Evolutionary conservation across 2,113 vertebrate species (phyloP).

Genomic region (Parus major): DNA sequence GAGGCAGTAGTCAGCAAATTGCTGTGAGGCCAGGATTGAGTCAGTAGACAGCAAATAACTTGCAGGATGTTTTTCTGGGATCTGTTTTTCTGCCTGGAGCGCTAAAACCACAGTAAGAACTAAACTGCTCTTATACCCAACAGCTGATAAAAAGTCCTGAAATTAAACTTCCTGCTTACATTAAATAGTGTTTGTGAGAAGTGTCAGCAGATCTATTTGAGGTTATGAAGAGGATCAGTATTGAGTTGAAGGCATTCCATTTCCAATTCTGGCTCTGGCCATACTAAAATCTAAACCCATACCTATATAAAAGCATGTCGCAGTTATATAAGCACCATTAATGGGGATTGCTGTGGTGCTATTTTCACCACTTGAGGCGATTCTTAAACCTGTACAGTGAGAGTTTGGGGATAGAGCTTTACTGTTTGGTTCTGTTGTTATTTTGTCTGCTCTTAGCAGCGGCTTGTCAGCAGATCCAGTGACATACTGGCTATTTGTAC

Average conservation of each 20-base stretch:
- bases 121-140: background rate
- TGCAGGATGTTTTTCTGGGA: background rate
- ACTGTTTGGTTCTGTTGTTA: fast-evolving
- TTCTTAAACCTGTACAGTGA: background rate
- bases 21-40: background rate
- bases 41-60: background rate
- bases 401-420: background rate
- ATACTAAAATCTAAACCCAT: background rate
- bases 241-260: background rate
- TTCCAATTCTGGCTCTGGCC: background rate
- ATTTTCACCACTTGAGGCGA: background rate
- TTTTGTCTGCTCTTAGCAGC: background rate
- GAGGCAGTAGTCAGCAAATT: background rate
- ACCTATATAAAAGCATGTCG: background rate
- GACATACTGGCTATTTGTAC: fast-evolving
- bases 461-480: background rate
- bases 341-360: background rate
- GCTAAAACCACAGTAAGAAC: background rate
- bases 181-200: background rate
- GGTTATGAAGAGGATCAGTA: background rate
- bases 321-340: background rate
- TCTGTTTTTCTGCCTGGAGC: background rate
- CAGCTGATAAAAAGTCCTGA: background rate
- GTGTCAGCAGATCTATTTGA: background rate
- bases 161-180: background rate